Evolutionary conservation across 2,797 vertebrate species (phyloP), one percentile per base, ranked within the genome.

Genomic region (Galago senegalensis): DNA sequence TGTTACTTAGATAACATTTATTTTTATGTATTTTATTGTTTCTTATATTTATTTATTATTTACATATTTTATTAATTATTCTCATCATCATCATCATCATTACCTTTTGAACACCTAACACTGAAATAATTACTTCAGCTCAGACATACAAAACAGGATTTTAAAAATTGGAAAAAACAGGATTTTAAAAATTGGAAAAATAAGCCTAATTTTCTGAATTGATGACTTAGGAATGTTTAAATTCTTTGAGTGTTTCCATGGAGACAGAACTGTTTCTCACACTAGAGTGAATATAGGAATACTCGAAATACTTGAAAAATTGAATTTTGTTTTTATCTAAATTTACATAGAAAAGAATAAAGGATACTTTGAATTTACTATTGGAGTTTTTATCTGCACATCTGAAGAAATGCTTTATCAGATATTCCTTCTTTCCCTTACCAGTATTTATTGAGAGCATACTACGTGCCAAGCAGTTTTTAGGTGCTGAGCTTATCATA

Each of bases 141-240:
- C 17, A 73, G 5, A 65, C 46, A 67, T 2, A 61, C 20, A 67
- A 63, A 63, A 79, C 2, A 43, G 27, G 87, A 91, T 37, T 79
- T 79, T 34, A 46, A 93, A n/a, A 46, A 25, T 81, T 56, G 34
- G 56, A 75, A 86, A 67, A 63, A 63, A 79, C 2, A 43, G 27
- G 87, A 91, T 37, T 79, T 79, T 34, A 46, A 93, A n/a, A 46
- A 25, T 81, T 56, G 34, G 56, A 75, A 86, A 89, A 81, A 43
- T 63, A 75, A 87, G 7, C 4, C 87, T 34, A 2, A 60, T 80
- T 89, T 97, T 95, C 40, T 79, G 40, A 94, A 65, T 79, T 85
- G 88, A 81, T 88, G 7, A 61, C 11, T 10, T 89, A 61, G 0
- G 53, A 34, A 20, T 43, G 29, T 89, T 9, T 79, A 80, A 86